A percentile compares a stretch with the other conserved stretches of the same genome.
Evolutionary conservation across 2,797 vertebrate genomes (phyloP).

Genomic region (Helicolenus hilgendorfi): DNA sequence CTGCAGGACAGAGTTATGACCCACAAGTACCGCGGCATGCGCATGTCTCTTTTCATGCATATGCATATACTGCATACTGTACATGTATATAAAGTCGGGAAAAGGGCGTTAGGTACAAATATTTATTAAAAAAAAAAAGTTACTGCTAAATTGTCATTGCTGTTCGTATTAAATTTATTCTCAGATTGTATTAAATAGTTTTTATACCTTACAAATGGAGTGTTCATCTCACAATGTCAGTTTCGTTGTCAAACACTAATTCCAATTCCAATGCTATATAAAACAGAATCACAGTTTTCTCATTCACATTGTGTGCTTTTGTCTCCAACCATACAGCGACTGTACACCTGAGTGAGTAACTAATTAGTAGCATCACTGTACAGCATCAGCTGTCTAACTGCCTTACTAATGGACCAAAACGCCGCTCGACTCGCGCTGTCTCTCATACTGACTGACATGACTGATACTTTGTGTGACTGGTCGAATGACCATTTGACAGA

Average conservation of each 20-base stretch:
- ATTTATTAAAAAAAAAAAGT: too few relatives aligned
- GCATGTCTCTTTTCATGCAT: too few relatives aligned
- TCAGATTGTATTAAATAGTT: background rate
- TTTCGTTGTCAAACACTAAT: background rate
- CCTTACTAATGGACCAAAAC: conserved; percentile 48
- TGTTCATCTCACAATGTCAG: background rate
- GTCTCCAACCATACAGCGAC: background rate
- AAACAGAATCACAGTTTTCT: background rate
- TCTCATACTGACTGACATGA: conserved; percentile 41
- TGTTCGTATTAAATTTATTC: background rate
- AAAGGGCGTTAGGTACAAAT: too few relatives aligned
- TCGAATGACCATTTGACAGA: conserved; percentile 34
- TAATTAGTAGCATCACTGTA: conserved; percentile 16
- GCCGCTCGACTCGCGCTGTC: background rate
- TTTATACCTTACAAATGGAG: background rate
- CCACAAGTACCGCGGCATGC: too few relatives aligned
- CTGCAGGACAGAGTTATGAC: too few relatives aligned
- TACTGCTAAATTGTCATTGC: background rate
- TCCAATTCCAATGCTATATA: background rate
- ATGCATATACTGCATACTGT: too few relatives aligned
- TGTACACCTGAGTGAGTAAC: background rate
- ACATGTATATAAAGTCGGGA: too few relatives aligned
- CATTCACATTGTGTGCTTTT: background rate
- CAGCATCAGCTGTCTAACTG: conserved; percentile 28
- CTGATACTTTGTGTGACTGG: conserved; percentile 40